A percentile compares a stretch with the other conserved stretches of the same genome.
Evolutionary conservation across 2,797 vertebrate species (phyloP).

Genomic region (Okamejei kenojei): DNA sequence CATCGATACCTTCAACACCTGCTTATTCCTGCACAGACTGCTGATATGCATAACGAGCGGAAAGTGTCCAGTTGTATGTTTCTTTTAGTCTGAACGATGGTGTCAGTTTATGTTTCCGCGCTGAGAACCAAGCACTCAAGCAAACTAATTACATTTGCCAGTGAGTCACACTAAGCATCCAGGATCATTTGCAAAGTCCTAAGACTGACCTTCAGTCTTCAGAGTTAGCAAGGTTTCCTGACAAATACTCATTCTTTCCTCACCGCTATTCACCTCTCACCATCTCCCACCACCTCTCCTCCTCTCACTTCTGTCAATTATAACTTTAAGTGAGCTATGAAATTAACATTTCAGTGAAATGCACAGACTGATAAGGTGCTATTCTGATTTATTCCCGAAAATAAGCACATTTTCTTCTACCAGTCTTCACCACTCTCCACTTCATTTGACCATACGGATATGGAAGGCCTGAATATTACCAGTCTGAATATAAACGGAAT

Average conservation of each 20-base stretch:
- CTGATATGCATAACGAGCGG: background rate
- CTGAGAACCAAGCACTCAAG: background rate
- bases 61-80: background rate
- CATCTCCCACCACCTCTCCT: background rate
- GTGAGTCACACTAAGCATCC: background rate
- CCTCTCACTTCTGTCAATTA: too few relatives aligned
- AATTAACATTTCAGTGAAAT: background rate
- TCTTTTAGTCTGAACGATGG: background rate
- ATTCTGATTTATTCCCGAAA: background rate
- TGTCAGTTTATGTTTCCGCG: too few relatives aligned
- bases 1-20: background rate
- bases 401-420: background rate
- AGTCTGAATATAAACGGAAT: too few relatives aligned
- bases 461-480: too few relatives aligned
- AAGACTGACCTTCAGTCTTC: background rate
- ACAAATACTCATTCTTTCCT: background rate
- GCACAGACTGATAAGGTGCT: too few relatives aligned
- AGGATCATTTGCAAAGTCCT: background rate
- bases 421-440: too few relatives aligned
- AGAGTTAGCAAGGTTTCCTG: background rate
- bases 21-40: background rate
- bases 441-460: too few relatives aligned
- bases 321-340: background rate
- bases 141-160: slow-evolving; percentile 19
- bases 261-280: background rate